Base-by-base conservation (phyloP, 2,797 vertebrate genomes). In the Cichlasoma orientale region DNA sequence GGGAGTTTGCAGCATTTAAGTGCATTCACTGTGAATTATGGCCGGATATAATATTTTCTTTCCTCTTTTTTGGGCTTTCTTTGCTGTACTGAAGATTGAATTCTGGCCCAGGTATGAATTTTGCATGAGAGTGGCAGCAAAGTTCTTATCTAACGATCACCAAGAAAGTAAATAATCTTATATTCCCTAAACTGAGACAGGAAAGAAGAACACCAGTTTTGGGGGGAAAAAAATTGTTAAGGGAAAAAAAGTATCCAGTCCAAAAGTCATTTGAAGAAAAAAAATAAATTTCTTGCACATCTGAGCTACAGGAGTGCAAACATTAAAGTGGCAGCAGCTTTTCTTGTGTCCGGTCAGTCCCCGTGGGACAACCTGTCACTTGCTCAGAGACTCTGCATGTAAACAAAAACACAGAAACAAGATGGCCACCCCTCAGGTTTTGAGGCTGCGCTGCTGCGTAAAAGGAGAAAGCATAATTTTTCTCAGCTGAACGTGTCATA, bases 351-450 rank as follows among this genome's bases (percentile, higher is more conserved):
- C 72, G 55, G n/a, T 90, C 82, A 84, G 76, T 72, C 29, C 84
- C 71, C 70, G 2, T 1, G 58, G 78, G 86, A 80, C 41, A n/a
- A 36, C n/a, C 66, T 71, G 72, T 89, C 70, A 57, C 41, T 83
- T 75, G 75, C 76, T 72, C 23, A 23, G 31, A 85, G 61, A 31
- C 59, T 74, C 79, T 58, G 56, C 13, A 41, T 83, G 83, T 73
- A 83, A 90, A 92, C 77, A 91, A 85, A 78, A 88, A 88, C 81
- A 87, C 38, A 72, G 38, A 80, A 80, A 90, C 88, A 93, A 92
- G 91, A 92, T 93, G 91, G 88, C 86, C 4, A 57, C 86, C 70
- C 2, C 52, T 1, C 23, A 50, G 77, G 77, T 47, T 41, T 33
- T 1, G 0, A 5, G 77, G 61, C 79, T 7, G 31, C 47, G 38